Conservation (phyloP, 2,113 vertebrate species). For the Anoplopoma fimbria region DNA sequence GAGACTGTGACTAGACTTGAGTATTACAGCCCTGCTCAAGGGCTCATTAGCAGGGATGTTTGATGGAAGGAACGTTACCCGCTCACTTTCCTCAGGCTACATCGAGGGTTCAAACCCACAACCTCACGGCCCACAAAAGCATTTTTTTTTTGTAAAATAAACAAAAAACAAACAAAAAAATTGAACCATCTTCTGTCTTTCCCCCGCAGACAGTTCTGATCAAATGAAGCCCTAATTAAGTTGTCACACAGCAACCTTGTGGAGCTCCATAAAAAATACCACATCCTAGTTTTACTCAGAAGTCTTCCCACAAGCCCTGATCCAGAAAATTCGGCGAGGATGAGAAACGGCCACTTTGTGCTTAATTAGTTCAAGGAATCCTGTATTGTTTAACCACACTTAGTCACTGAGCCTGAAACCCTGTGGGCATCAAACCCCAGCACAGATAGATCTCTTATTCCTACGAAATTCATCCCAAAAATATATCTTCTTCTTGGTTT, state of each 20-base stretch:
- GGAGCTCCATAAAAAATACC: conserved; percentile 37
- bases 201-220: conserved; percentile 27
- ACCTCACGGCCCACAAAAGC: neutral
- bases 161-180: neutral
- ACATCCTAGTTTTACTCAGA: conserved; percentile 63
- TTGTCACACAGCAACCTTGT: conserved; percentile 50
- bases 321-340: conserved; percentile 59
- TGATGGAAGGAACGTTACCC: neutral
- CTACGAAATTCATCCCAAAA: neutral
- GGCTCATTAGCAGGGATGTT: neutral
- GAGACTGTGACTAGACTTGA: neutral
- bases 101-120: conserved; percentile 7
- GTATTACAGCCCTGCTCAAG: neutral
- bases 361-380: conserved; percentile 69
- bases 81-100: neutral
- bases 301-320: conserved; percentile 64
- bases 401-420: conserved; percentile 43
- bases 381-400: conserved; percentile 50
- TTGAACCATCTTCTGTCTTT: neutral
- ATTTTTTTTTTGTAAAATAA: too few relatives aligned
- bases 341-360: conserved; percentile 41
- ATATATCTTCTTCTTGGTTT: conserved; percentile 12
- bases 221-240: conserved; percentile 49
- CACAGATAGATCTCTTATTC: conserved; percentile 13
- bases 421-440: conserved; percentile 40